These are phyloP conservation scores for Sepiola atlantica DNA, from an alignment of 2,888 invertebrate genomes.

Conservation along the genomic window DNA sequence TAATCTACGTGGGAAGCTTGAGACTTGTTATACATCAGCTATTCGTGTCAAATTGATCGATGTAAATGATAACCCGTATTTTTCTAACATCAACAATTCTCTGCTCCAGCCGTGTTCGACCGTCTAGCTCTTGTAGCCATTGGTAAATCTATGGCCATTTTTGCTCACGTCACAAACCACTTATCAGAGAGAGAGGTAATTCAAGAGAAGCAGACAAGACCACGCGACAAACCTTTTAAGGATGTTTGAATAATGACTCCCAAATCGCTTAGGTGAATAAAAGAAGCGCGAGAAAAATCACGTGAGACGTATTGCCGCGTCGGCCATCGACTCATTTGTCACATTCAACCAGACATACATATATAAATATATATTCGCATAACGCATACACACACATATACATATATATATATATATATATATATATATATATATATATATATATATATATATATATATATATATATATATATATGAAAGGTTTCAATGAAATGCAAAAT, in stretches of 20 bases:
- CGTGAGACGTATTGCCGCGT: neutral
- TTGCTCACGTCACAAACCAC: neutral
- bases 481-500: no score
- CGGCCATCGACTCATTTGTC: neutral
- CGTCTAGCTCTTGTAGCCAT: neutral
- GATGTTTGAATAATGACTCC: neutral
- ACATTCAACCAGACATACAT: neutral
- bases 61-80: neutral
- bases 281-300: neutral
- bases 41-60: neutral
- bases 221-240: constrained; percentile 2
- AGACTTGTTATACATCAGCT: neutral
- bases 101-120: neutral
- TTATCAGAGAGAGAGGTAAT: constrained; percentile 15
- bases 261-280: neutral
- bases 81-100: neutral
- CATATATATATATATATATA: no score
- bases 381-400: no score
- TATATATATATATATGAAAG: no score
- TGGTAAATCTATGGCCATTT: neutral
- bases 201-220: neutral
- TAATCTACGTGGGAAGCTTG: neutral
- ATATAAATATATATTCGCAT: no score
- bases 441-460: no score
- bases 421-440: no score